phyloP scores from a whole-genome alignment of 2,888 invertebrate genomes.

The Drosophila subquinaria region DNA sequence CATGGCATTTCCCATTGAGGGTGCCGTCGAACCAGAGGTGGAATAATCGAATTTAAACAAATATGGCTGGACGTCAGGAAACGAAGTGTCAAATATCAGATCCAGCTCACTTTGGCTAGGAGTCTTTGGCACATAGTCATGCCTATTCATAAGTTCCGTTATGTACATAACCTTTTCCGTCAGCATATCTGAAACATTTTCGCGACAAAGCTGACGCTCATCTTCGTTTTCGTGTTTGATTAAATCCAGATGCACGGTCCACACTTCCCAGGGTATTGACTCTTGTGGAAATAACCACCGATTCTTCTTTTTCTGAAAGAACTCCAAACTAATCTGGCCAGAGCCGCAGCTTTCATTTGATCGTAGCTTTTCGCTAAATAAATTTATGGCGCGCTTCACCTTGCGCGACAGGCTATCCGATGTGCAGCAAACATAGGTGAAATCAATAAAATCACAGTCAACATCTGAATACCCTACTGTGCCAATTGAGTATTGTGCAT shows the following conservation, averaged over 20 bases:
- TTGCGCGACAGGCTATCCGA: constrained; percentile 91
- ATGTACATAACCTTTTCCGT: constrained; percentile 97
- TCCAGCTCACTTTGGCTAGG: constrained; percentile 96
- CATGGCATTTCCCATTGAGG: constrained; percentile 94
- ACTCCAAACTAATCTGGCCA: constrained; percentile 96
- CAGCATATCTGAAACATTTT: constrained; percentile 94
- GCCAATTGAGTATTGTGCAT: constrained; percentile 97
- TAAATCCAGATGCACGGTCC: constrained; percentile 97
- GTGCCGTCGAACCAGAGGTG: constrained; percentile 91
- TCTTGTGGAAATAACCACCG: constrained; percentile 96
- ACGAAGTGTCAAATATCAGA: constrained; percentile 96
- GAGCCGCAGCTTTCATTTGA: constrained; percentile 90
- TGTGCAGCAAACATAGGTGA: constrained; percentile 98
- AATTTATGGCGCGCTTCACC: constrained; percentile 91
- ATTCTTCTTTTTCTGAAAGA: constrained; percentile 95
- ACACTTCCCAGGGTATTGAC: constrained; percentile 99
- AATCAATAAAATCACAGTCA: constrained; percentile 98
- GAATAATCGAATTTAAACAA: constrained; percentile 96
- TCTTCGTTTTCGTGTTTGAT: constrained; percentile 94
- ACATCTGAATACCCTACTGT: constrained; percentile 98
- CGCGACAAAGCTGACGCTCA: constrained; percentile 94
- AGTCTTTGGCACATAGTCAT: constrained; percentile 98
- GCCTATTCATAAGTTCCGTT: constrained; percentile 97
- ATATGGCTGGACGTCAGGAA: constrained; percentile 98
- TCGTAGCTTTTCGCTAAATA: constrained; percentile 92